A percentile compares a stretch with the other conserved stretches of the same genome.
Conservation (phyloP, 2,113 vertebrate species). For the Verasper variegatus region DNA sequence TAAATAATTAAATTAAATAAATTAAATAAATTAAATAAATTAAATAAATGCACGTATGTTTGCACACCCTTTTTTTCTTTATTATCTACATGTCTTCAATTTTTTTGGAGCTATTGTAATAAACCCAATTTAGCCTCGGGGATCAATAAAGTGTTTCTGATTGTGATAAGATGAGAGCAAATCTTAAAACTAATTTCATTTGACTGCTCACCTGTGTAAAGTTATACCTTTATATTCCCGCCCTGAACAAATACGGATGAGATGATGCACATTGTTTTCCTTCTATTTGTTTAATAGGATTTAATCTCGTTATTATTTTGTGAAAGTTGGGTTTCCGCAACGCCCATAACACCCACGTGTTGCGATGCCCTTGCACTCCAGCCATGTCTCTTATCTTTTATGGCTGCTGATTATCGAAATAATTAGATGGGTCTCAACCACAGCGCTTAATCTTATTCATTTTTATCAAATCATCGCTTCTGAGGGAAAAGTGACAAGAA, state of each 20-base stretch:
- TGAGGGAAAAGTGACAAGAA: conserved; percentile 66
- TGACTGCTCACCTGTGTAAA: neutral
- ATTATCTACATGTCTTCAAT: neutral
- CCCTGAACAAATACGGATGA: neutral
- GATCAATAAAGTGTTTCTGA: neutral
- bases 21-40: no score
- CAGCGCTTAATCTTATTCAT: conserved; percentile 57
- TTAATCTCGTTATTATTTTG: conserved; percentile 4
- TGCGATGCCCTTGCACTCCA: neutral
- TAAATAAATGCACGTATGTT: neutral
- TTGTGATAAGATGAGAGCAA: neutral
- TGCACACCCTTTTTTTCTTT: neutral
- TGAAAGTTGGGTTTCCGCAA: neutral
- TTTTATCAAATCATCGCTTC: conserved; percentile 62
- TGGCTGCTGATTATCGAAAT: conserved; percentile 63
- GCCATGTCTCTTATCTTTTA: conserved; percentile 45
- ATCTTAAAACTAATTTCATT: neutral
- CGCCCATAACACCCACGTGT: neutral
- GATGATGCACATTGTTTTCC: neutral
- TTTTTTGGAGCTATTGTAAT: neutral
- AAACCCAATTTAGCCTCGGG: neutral
- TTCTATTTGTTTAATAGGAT: neutral
- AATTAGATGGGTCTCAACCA: conserved; percentile 59
- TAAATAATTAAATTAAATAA: no score
- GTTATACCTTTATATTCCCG: neutral